Evolutionary conservation across 2,888 invertebrate genomes (phyloP), one percentile per base, ranked within the genome.

Genomic region (Drosophila engyochracea): DNA sequence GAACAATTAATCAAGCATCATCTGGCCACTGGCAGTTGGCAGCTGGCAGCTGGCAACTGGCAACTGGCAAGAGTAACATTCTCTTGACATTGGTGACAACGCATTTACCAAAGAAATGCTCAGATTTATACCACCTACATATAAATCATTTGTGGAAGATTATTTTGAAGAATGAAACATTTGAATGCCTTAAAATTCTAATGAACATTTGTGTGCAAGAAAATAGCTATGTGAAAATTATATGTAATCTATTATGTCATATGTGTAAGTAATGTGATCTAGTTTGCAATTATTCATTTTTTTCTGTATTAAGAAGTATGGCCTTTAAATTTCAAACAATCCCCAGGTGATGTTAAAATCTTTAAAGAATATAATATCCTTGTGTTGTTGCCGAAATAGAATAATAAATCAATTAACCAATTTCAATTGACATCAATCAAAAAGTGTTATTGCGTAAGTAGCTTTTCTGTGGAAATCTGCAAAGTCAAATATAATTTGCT

Each of bases 1-100:
- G 92, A 92, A 86, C 87, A 87, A 92, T 91, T 92, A 87, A 90
- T 91, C 83, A 84, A 83, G 85, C 90, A 83, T 89, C 91, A 85
- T 79, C 71, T 81, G 81, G 80, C 80, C 79, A 70, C 53, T 57
- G 64, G 73, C 82, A 79, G 65, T 62, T 82, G 77, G 68, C 83
- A 82, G 39, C 33, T 82, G 77, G 68, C 83, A 82, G 39, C 33
- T 58, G 28, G 28, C 28, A 28, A 28, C 30, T 30, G 30, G 30
- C 30, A 55, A 47, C 41, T 59, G 28, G 44, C 25, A 49, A 41
- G 52, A 47, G 44, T 59, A 55, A 59, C 63, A 61, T 63, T 61
- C 58, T 55, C 72, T 64, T 70, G 64, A 67, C 63, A 52, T 58
- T 69, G 76, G 77, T 51, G 81, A 77, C 81, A 79, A 58, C 66